Evolutionary conservation across 2,797 vertebrate species (phyloP).

Genomic region (Huso huso): DNA sequence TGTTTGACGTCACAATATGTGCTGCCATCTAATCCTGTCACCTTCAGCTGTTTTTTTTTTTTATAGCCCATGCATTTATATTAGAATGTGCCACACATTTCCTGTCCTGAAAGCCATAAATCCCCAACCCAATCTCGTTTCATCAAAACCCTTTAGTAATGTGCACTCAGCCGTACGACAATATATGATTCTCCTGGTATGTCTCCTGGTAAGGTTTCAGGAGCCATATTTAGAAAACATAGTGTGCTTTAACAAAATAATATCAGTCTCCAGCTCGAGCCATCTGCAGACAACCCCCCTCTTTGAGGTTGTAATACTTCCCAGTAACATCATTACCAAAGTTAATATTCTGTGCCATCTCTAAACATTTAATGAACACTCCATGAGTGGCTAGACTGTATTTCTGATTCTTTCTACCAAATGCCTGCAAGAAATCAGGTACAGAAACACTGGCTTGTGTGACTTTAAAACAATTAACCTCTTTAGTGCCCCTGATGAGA

Average conservation of each 20-base stretch:
- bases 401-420: too few species aligned
- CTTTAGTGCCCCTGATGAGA: too few species aligned
- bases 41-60: not conserved
- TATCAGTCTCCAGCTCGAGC: not conserved
- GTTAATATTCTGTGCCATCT: too few species aligned
- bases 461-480: too few species aligned
- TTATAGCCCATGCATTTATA: not conserved
- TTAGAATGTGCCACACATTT: conserved; percentile 2
- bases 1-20: not conserved
- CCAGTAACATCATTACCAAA: not conserved
- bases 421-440: too few species aligned
- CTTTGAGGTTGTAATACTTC: not conserved
- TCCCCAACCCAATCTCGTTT: not conserved
- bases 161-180: not conserved
- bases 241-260: not conserved
- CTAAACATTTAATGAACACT: too few species aligned
- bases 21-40: not conserved
- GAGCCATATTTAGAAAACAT: not conserved
- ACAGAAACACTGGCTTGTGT: too few species aligned
- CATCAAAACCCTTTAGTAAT: not conserved
- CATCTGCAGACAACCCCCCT: not conserved
- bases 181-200: not conserved
- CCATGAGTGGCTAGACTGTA: too few species aligned
- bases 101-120: not conserved
- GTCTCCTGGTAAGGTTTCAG: not conserved